These are phyloP conservation scores for Girardinichthys multiradiatus DNA, from an alignment of 2,113 vertebrate species.

Conservation along the genomic window DNA sequence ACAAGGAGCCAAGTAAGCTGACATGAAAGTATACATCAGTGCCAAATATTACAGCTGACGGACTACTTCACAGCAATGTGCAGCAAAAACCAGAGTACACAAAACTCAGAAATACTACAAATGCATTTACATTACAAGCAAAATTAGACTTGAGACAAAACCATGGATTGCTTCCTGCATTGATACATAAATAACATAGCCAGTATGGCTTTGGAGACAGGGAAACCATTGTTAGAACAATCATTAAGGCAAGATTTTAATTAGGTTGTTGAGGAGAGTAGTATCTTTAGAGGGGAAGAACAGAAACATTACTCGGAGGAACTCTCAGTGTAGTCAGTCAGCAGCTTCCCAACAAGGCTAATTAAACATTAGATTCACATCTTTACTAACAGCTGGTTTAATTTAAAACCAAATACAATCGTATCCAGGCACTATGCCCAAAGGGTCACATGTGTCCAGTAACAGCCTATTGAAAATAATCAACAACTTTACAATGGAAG, in stretches of 20 bases:
- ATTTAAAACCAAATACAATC: conserved; percentile 7
- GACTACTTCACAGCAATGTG: neutral
- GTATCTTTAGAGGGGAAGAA: conserved; percentile 26
- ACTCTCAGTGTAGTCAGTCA: conserved; percentile 14
- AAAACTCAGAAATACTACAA: too few species aligned
- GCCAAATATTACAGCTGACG: neutral
- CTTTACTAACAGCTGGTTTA: conserved; percentile 3
- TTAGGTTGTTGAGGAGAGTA: conserved; percentile 31
- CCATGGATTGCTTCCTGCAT: conserved; percentile 27
- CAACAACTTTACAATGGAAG: conserved; percentile 71
- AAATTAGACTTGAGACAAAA: neutral
- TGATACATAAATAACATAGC: conserved; percentile 59
- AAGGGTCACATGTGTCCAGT: conserved; percentile 23
- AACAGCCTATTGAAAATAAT: conserved; percentile 23
- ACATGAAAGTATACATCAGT: neutral
- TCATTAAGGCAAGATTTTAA: conserved; percentile 79
- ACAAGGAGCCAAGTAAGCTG: neutral
- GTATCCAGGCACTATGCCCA: conserved; percentile 10
- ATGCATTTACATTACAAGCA: neutral
- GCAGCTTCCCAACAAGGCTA: conserved; percentile 38
- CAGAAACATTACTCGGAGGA: conserved; percentile 16
- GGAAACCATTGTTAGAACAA: conserved; percentile 60
- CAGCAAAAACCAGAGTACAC: neutral
- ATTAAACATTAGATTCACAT: conserved; percentile 27
- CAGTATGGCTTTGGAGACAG: conserved; percentile 76